Evolutionary conservation across 2,113 vertebrate species (phyloP), one percentile per base, ranked within the genome.

Genomic region (Mirounga angustirostris): DNA sequence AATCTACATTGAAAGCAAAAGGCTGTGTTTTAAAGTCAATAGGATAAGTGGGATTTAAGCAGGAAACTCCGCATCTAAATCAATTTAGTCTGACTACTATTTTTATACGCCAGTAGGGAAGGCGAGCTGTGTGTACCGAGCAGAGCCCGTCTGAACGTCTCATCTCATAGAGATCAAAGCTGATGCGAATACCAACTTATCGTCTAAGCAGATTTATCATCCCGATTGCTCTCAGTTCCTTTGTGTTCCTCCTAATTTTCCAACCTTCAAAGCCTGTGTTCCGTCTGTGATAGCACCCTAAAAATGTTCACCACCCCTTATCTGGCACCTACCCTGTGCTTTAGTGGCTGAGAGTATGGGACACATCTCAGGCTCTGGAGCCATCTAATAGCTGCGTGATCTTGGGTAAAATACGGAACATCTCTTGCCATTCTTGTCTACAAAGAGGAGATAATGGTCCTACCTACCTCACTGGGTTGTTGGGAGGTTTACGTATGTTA

Each of bases 131-230:
- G 97, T 97, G 97, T 98, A 98, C 94, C 6, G 97, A 98, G 79
- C 95, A 96, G 96, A 98, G 97, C 76, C 90, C 46, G 78, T 97
- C 98, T 98, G 97, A 97, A 97, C 46, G 94, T 73, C 89, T 98
- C 88, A 79, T 98, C 98, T 98, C 94, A 95, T 94, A 95, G 88
- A 97, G 97, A 99, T 98, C 98, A 99, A 98, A 99, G 98, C 84
- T 94, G 97, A 96, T 65, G 46, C 88, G 93, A 97, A 94, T n/a
- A 95, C 59, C 96, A 91, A 85, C 74, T 98, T 97, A 97, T 98
- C 96, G 59, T 95, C 82, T 96, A 97, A 98, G 96, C 0, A 0
- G 88, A 81, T 96, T 94, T 97, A 50, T 0, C 14, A 97, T 91
- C 89, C 93, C 95, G 88, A 97, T 54, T 40, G 93, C 71, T 97